These are phyloP conservation scores for Mythimna ferrago DNA, from an alignment of 2,888 invertebrate species.

Conservation along the genomic window DNA sequence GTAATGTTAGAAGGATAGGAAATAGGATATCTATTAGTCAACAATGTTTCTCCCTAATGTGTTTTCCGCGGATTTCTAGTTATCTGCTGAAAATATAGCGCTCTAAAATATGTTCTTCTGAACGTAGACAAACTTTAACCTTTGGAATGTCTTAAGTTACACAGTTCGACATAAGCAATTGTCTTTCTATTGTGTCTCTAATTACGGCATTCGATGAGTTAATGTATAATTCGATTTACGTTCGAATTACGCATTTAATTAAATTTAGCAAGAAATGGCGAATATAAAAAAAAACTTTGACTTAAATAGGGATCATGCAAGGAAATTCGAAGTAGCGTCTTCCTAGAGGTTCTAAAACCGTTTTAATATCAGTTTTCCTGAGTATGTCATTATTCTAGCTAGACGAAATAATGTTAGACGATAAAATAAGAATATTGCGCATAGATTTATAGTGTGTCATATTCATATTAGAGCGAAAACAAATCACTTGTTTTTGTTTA, in stretches of 20 bases:
- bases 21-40: too few species aligned
- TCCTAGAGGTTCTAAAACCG: background rate
- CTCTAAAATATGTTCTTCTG: background rate
- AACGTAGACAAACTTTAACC: slow-evolving; percentile 1
- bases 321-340: background rate
- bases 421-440: slow-evolving; percentile 16
- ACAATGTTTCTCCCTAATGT: background rate
- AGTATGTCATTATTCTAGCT: background rate
- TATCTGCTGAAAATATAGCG: background rate
- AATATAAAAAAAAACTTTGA: background rate
- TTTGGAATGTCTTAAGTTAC: too few species aligned
- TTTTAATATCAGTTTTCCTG: background rate
- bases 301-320: background rate
- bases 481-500: slow-evolving; percentile 44
- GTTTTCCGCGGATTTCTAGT: background rate
- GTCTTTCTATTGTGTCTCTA: too few species aligned
- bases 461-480: slow-evolving; percentile 25
- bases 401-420: background rate
- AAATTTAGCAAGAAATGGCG: background rate
- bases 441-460: slow-evolving; percentile 28
- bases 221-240: background rate
- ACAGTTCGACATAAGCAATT: too few species aligned
- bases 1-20: background rate
- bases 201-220: too few species aligned
- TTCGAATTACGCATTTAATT: too few species aligned